Percentiles rank a stretch among this genome's conserved stretches.
Conservation (phyloP, 2,113 vertebrate species). For the Dendropsophus ebraccatus region DNA sequence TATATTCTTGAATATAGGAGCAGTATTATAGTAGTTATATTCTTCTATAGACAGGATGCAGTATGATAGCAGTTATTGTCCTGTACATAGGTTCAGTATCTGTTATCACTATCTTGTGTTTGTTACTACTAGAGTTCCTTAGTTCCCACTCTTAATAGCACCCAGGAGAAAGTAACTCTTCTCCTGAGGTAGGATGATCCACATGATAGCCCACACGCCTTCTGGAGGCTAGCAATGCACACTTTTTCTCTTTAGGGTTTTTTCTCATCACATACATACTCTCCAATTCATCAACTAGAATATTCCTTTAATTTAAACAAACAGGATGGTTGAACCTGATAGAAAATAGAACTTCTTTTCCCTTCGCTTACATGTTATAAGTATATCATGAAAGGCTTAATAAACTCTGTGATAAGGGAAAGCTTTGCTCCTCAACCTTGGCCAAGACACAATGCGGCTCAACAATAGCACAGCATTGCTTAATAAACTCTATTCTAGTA, state of each 20-base stretch:
- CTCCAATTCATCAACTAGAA: neutral
- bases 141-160: too few relatives aligned
- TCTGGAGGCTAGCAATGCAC: too few relatives aligned
- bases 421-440: neutral
- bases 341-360: neutral
- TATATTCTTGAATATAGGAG: neutral
- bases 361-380: neutral
- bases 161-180: too few relatives aligned
- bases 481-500: slow-evolving; percentile 39
- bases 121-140: neutral
- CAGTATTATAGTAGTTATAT: neutral
- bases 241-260: too few relatives aligned
- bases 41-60: neutral
- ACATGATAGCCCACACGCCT: too few relatives aligned
- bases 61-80: neutral
- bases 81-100: neutral
- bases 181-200: too few relatives aligned
- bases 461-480: slow-evolving; percentile 19
- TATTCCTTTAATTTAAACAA: neutral
- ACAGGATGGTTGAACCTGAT: neutral
- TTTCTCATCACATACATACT: neutral
- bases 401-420: neutral
- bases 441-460: slow-evolving; percentile 12
- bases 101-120: too few relatives aligned
- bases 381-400: slow-evolving; percentile 13